Base-by-base conservation (phyloP, 1,140 invertebrate species). In the Aethina tumida region DNA sequence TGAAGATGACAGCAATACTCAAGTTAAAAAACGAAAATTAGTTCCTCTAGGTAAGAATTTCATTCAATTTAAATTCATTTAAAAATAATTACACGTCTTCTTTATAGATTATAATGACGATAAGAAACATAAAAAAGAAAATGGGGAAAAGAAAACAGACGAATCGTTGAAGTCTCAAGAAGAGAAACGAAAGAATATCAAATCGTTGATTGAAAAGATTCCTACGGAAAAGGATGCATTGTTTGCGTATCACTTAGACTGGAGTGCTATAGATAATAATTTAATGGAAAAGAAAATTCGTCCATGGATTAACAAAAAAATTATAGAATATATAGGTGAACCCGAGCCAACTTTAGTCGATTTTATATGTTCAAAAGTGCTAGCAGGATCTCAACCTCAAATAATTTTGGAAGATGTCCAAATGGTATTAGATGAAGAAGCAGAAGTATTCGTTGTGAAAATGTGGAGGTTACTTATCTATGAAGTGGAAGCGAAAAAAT, bases 291-390 rank as follows among this genome's bases (percentile, higher is more conserved):
- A 88, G 59, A 79, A 94, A 60, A 96, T 99, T 63, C 78, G 91
- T 51, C 95, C 95, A 30, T 99, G 96, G 96, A 94, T 99, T 39
- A 97, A 96, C 66, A 99, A 98, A 67, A 99, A 99, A 68, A 97
- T 99, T 44, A 85, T 97, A 44, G 94, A 98, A 70, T 98, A 98
- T 67, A 97, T 99, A 60, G 96, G 96, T 27, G 96, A 99, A 65
- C 94, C 95, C 22, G 96, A 99, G 67, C 89, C 90, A n/a, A 94
- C 92, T 7, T 68, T 99, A 34, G 91, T 97, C 7, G 92, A 97
- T 69, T 99, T 99, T 70, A 97, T 99, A 58, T 98, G 95, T 70
- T 91, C 91, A 50, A 97, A 97, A 74, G 89, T 99, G 32, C 74
- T 95, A 64, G 84, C 84, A 25, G 86, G 90, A 36, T 92, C 86